These are phyloP conservation scores for Acheta domesticus DNA, from an alignment of 2,888 invertebrate genomes.

Conservation along the genomic window DNA sequence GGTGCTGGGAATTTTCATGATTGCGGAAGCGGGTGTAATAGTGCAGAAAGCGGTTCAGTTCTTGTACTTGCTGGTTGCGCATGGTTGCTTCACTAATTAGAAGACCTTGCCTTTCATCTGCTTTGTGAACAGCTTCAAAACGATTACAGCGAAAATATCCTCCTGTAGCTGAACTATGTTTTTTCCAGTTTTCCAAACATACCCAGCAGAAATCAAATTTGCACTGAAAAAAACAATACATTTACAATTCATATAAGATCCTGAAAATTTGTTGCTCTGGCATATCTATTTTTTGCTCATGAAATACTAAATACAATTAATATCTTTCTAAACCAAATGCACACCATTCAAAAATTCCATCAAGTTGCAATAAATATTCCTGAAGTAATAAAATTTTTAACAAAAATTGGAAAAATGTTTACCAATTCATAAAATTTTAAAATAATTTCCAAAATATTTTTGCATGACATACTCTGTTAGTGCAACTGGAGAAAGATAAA, in stretches of 20 bases:
- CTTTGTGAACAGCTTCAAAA: slow-evolving; percentile 61
- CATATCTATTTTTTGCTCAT: too few relatives aligned
- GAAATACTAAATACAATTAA: too few relatives aligned
- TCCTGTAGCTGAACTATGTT: slow-evolving; percentile 65
- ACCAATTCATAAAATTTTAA: too few relatives aligned
- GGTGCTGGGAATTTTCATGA: slow-evolving; percentile 61
- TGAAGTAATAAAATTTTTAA: too few relatives aligned
- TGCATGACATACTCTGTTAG: too few relatives aligned
- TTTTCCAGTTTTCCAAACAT: slow-evolving; percentile 67
- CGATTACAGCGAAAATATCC: slow-evolving; percentile 65
- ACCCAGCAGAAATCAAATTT: slow-evolving; percentile 72
- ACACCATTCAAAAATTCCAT: too few relatives aligned
- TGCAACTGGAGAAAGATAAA: too few relatives aligned
- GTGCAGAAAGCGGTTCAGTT: slow-evolving; percentile 62
- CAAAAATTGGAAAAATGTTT: too few relatives aligned
- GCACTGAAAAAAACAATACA: slow-evolving; percentile 52
- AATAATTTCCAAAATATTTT: too few relatives aligned
- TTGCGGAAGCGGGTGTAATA: slow-evolving; percentile 63
- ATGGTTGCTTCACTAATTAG: slow-evolving; percentile 54
- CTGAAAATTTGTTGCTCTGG: neutral
- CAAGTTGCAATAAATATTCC: too few relatives aligned
- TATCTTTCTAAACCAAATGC: too few relatives aligned
- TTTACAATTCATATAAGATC: slow-evolving; percentile 21
- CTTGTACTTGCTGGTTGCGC: slow-evolving; percentile 57
- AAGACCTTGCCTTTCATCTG: slow-evolving; percentile 58